phyloP scores from a whole-genome alignment of 64 coral and sea anemone species.

The Stichodactyla mertensii region DNA sequence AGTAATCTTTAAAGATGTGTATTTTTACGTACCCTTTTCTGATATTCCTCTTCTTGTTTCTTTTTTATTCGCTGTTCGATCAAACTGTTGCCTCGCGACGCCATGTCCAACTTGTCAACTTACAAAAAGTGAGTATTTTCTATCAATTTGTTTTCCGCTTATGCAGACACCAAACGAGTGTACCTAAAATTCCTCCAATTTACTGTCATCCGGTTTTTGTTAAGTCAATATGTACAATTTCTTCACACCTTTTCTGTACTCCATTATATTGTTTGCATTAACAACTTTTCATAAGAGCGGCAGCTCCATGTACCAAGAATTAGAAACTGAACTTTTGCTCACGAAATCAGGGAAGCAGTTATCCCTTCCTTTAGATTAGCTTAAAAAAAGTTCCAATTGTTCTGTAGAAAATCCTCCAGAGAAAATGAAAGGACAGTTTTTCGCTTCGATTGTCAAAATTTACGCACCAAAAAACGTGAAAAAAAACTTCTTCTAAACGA shows the following conservation, averaged over 20 bases:
- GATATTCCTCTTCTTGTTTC: conserved; percentile 48
- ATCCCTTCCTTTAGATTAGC: background rate
- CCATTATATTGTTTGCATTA: background rate
- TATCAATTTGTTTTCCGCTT: background rate
- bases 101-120: conserved; percentile 11
- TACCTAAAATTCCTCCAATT: background rate
- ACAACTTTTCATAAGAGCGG: background rate
- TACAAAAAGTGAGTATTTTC: background rate
- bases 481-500: background rate
- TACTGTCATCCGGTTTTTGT: background rate
- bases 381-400: background rate
- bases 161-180: background rate
- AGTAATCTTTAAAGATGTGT: background rate
- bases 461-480: background rate
- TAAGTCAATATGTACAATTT: conserved; percentile 5
- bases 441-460: background rate
- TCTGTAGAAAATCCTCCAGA: background rate
- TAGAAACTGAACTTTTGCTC: too few species aligned
- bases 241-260: background rate
- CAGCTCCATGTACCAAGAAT: too few species aligned
- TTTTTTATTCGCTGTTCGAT: conserved; percentile 42
- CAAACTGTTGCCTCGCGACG: conserved; percentile 26
- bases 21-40: conserved; percentile 21
- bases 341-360: too few species aligned
- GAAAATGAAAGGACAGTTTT: background rate